Percentiles rank a stretch among this genome's conserved stretches.
These are phyloP conservation scores for Rhyzopertha dominica DNA, from an alignment of 1,140 invertebrate species.

Conservation along the genomic window DNA sequence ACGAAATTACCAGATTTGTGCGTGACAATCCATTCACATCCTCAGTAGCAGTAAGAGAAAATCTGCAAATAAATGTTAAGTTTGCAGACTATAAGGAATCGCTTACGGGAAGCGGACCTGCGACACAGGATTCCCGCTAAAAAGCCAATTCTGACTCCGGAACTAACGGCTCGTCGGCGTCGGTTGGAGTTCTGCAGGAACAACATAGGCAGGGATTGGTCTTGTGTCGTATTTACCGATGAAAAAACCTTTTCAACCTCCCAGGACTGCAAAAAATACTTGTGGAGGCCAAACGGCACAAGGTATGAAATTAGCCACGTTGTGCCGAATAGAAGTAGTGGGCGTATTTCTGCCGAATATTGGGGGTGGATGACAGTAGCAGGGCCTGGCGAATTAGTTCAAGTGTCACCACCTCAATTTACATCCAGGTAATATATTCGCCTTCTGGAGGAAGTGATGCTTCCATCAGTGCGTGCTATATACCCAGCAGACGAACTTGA, in stretches of 20 bases:
- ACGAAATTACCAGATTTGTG: neutral
- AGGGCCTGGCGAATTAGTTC: conserved; percentile 11
- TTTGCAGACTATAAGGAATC: neutral
- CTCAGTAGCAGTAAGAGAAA: neutral
- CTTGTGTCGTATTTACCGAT: neutral
- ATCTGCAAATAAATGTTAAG: neutral
- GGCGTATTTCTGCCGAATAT: conserved; percentile 10
- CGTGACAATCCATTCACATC: neutral
- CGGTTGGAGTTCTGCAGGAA: neutral
- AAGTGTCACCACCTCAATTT: conserved; percentile 7
- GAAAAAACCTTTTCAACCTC: neutral
- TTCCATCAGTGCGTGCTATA: neutral
- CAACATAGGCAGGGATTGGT: conserved; percentile 1
- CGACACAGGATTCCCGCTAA: neutral
- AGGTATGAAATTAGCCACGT: conserved; percentile 12
- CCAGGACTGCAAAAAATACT: neutral
- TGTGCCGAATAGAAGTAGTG: conserved; percentile 11
- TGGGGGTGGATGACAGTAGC: conserved; percentile 19
- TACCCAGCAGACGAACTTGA: neutral
- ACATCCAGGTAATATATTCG: conserved; percentile 1
- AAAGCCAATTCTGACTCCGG: neutral
- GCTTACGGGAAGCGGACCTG: conserved; percentile 1
- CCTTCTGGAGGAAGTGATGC: neutral
- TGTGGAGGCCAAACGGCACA: conserved; percentile 15
- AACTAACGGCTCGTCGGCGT: neutral